A percentile compares a stretch with the other conserved stretches of the same genome.
phyloP scores from a whole-genome alignment of 1,140 invertebrate genomes.

The Periplaneta americana region DNA sequence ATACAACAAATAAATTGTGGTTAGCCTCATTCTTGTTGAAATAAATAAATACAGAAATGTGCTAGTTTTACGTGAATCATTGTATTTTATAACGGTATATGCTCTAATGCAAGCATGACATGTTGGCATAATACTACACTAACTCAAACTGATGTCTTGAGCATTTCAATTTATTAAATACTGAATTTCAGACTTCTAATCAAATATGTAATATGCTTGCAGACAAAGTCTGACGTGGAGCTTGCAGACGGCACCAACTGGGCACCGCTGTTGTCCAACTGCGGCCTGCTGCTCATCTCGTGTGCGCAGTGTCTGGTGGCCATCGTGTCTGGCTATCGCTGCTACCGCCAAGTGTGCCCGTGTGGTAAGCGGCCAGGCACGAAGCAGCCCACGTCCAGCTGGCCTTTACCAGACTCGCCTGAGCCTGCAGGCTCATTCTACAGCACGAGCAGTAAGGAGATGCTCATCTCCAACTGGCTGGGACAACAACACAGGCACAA shows the following conservation, averaged over 20 bases:
- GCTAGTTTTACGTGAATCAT: too few species aligned
- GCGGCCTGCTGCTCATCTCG: slow-evolving; percentile 47
- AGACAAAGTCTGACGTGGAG: neutral
- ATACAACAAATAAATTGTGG: too few species aligned
- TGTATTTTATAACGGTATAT: too few species aligned
- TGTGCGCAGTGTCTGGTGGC: slow-evolving; percentile 45
- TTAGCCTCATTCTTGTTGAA: too few species aligned
- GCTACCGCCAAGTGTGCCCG: slow-evolving; percentile 46
- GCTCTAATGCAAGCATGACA: too few species aligned
- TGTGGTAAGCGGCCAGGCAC: slow-evolving; percentile 33
- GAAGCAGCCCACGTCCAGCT: neutral
- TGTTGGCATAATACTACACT: too few species aligned
- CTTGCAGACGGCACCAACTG: slow-evolving; percentile 31
- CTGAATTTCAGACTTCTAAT: too few species aligned
- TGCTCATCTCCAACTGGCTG: slow-evolving; percentile 47
- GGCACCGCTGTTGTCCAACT: slow-evolving; percentile 46
- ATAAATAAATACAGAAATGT: too few species aligned
- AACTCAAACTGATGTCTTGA: too few species aligned
- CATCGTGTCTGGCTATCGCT: slow-evolving; percentile 44
- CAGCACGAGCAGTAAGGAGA: slow-evolving; percentile 40
- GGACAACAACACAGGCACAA: slow-evolving; percentile 30
- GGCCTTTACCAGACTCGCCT: neutral
- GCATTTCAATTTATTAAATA: too few species aligned
- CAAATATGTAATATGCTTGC: too few species aligned
- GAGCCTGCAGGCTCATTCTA: slow-evolving; percentile 10